These are phyloP conservation scores for Drosophila murphyi DNA, from an alignment of 1,140 invertebrate species.

Conservation along the genomic window DNA sequence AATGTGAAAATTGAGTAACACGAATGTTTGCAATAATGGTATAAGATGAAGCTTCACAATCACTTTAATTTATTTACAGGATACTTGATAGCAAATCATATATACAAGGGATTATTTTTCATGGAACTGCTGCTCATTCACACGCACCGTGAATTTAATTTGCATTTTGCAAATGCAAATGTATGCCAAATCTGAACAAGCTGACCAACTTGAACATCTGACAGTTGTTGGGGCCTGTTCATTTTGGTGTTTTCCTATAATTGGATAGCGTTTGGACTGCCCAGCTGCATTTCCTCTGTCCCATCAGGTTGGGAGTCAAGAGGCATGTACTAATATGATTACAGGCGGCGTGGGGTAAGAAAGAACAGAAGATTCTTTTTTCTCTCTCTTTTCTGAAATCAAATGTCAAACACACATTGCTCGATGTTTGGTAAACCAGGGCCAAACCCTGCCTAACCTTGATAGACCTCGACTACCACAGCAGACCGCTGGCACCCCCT, in stretches of 20 bases:
- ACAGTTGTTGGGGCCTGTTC: slow-evolving; percentile 66
- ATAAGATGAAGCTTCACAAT: background rate
- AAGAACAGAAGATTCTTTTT: slow-evolving; percentile 20
- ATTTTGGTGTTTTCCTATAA: slow-evolving; percentile 73
- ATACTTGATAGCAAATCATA: background rate
- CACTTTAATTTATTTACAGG: background rate
- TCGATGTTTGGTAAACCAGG: slow-evolving; percentile 61
- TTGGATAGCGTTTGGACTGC: slow-evolving; percentile 68
- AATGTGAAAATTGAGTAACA: background rate
- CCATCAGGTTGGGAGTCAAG: slow-evolving; percentile 8
- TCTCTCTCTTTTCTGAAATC: slow-evolving; percentile 46
- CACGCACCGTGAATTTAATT: slow-evolving; percentile 67
- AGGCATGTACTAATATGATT: slow-evolving; percentile 26
- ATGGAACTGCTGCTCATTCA: slow-evolving; percentile 30
- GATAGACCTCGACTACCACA: slow-evolving; percentile 44
- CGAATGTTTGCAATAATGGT: no score
- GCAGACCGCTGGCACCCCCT: background rate
- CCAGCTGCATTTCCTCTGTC: slow-evolving; percentile 62
- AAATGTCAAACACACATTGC: slow-evolving; percentile 80
- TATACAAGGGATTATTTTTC: slow-evolving; percentile 20
- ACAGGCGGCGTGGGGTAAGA: slow-evolving; percentile 9
- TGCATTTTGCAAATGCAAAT: slow-evolving; percentile 76
- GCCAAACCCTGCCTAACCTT: slow-evolving; percentile 67
- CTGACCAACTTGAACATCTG: slow-evolving; percentile 40
- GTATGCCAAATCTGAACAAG: slow-evolving; percentile 43